Evolutionary conservation across 2,113 vertebrate species (phyloP).

Genomic region (Hippocampus mohnikei): DNA sequence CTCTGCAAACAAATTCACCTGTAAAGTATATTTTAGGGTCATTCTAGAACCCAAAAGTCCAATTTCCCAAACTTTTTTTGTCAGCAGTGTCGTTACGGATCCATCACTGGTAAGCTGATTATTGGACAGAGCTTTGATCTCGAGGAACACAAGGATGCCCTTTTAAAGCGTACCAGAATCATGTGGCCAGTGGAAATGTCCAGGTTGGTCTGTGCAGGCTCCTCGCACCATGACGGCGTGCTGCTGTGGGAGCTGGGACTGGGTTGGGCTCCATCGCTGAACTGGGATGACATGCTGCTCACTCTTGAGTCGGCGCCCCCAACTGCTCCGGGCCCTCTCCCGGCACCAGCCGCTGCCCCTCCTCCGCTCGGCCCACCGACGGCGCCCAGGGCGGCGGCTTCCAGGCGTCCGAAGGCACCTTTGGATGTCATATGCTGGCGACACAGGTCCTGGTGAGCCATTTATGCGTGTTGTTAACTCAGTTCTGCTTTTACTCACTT

Average conservation of each 20-base stretch:
- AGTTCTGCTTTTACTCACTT: not conserved
- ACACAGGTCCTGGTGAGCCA: constrained; percentile 85
- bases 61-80: too few relatives aligned
- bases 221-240: constrained; percentile 96
- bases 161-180: constrained; percentile 85
- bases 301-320: constrained; percentile 80
- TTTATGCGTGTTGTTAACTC: constrained; percentile 10
- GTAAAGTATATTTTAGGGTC: too few relatives aligned
- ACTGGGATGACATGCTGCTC: constrained; percentile 97
- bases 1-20: too few relatives aligned
- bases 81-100: not conserved
- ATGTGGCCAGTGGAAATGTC: constrained; percentile 99
- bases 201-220: constrained; percentile 96
- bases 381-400: constrained; percentile 66
- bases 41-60: too few relatives aligned
- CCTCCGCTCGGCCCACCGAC: constrained; percentile 53
- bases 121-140: not conserved
- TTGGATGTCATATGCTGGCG: constrained; percentile 96
- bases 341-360: constrained; percentile 8
- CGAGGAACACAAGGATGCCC: not conserved
- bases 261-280: constrained; percentile 89
- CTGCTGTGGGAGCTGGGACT: constrained; percentile 97
- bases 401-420: constrained; percentile 82
- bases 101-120: not conserved
- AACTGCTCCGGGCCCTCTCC: constrained; percentile 6